Conservation (phyloP, 2,113 vertebrate genomes). For the Turnix velox region DNA sequence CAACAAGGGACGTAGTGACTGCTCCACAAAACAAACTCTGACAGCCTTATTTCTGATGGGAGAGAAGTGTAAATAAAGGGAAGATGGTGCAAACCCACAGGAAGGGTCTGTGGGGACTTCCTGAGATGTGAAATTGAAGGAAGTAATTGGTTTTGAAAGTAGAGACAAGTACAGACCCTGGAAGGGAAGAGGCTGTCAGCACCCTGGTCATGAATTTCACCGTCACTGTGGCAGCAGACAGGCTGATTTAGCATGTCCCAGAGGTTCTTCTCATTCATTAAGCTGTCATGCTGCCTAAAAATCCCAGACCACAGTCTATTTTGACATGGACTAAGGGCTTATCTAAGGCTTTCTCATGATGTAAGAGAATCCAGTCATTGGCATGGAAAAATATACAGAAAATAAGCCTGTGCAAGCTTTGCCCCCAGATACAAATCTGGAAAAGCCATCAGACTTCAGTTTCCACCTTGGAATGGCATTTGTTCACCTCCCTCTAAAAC, state of each 20-base stretch:
- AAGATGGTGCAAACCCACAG: neutral
- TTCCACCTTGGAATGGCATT: neutral
- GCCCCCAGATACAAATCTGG: neutral
- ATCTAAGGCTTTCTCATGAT: neutral
- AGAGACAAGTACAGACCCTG: neutral
- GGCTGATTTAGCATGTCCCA: neutral
- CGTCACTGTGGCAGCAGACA: neutral
- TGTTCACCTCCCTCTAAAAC: neutral
- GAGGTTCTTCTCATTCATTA: neutral
- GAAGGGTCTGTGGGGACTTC: neutral
- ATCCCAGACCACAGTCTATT: neutral
- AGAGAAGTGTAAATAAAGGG: neutral
- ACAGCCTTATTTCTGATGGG: neutral
- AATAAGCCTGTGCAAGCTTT: neutral
- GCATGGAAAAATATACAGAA: neutral
- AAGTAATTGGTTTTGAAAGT: neutral
- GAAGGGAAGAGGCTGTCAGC: neutral
- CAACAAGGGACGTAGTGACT: neutral
- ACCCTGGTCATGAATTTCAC: neutral
- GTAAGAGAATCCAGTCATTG: neutral
- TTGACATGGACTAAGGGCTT: neutral
- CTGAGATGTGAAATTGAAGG: neutral
- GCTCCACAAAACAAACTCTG: neutral
- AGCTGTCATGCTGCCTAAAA: neutral
- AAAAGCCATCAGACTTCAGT: constrained; percentile 1